A percentile compares a stretch with the other conserved stretches of the same genome.
phyloP scores from a whole-genome alignment of 2,797 vertebrate species.

The Acanthurus lineatus region DNA sequence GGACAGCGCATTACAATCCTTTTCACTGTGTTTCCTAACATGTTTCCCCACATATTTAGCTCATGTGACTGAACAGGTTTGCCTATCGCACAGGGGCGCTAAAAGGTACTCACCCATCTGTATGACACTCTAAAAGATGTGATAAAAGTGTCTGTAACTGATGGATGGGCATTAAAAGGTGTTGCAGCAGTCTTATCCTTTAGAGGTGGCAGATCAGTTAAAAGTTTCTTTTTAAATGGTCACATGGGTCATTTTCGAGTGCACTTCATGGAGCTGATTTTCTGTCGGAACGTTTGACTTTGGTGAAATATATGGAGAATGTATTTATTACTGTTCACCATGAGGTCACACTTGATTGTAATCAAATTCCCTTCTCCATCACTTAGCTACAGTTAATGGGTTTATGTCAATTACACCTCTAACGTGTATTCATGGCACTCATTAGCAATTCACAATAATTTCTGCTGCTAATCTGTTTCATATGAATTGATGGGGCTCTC shows the following conservation, averaged over 20 bases:
- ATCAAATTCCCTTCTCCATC: constrained; percentile 62
- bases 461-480: constrained; percentile 64
- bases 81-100: too few species aligned
- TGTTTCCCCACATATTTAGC: too few species aligned
- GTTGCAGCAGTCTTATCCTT: too few species aligned
- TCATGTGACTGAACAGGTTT: too few species aligned
- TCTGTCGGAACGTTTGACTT: background rate
- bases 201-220: background rate
- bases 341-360: constrained; percentile 37
- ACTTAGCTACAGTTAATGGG: constrained; percentile 51
- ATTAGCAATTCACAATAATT: constrained; percentile 61
- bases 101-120: too few species aligned
- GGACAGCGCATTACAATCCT: too few species aligned
- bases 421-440: constrained; percentile 58
- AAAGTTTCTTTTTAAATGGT: too few species aligned
- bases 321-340: constrained; percentile 29
- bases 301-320: constrained; percentile 1
- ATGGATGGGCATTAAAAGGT: too few species aligned
- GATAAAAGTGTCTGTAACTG: too few species aligned
- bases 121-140: too few species aligned
- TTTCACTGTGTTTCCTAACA: too few species aligned
- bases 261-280: background rate
- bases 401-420: constrained; percentile 61
- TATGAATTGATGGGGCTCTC: constrained; percentile 55
- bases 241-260: too few species aligned